Conservation (phyloP, 2,113 vertebrate genomes). For the Thamnophis sirtalis region DNA sequence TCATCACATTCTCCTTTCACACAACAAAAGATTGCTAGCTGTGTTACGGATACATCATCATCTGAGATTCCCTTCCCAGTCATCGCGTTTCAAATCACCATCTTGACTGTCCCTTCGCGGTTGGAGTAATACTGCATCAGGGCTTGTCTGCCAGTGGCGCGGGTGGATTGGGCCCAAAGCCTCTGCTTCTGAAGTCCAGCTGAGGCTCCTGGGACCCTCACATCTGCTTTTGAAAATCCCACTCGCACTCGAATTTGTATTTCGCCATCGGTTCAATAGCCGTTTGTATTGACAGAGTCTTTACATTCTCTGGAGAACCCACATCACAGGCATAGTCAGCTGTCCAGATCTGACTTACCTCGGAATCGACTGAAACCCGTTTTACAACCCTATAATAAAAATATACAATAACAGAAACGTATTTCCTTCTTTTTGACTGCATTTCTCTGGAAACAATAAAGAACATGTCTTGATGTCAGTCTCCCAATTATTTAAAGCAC, state of each 20-base stretch:
- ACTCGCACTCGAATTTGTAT: not conserved
- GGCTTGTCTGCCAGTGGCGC: not conserved
- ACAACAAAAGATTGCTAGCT: slow-evolving; percentile 61
- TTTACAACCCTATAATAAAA: not conserved
- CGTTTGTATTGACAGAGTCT: not conserved
- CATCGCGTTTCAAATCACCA: slow-evolving; percentile 47
- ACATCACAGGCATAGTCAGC: not conserved
- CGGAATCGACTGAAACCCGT: not conserved
- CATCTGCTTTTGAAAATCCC: slow-evolving; percentile 1
- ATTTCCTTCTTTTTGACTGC: not conserved
- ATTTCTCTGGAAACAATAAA: not conserved
- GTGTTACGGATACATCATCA: slow-evolving; percentile 58
- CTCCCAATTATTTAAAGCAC: slow-evolving; percentile 48
- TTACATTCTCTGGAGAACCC: not conserved
- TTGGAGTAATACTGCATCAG: not conserved
- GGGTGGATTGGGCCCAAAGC: not conserved
- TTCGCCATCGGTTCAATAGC: not conserved
- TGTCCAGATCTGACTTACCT: not conserved
- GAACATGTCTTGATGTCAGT: not conserved
- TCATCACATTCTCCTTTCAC: slow-evolving; percentile 66
- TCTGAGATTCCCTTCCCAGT: slow-evolving; percentile 48
- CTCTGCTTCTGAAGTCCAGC: not conserved
- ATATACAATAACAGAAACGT: not conserved
- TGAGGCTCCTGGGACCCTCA: slow-evolving; percentile 4
- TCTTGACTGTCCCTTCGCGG: not conserved